Conservation (phyloP, 30 jellyfish, hydroid and myxozoan genomes). For the Hydra vulgaris region DNA sequence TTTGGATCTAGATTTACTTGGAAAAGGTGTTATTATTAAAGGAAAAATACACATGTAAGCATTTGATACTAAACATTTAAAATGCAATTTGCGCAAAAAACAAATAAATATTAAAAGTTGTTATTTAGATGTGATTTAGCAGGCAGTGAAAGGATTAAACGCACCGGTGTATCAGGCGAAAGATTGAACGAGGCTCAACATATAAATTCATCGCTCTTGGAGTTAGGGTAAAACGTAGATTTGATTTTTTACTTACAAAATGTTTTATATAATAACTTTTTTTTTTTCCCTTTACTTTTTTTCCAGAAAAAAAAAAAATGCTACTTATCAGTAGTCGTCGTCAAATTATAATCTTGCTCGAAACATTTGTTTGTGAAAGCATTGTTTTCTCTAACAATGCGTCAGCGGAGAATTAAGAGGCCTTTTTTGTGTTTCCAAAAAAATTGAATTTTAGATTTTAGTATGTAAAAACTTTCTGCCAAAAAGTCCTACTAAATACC, state of each 20-base stretch:
- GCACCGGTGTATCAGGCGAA: constrained; percentile 88
- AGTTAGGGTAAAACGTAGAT: constrained; percentile 92
- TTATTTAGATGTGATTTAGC: constrained; percentile 88
- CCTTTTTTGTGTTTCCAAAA: no score
- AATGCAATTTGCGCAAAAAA: background rate
- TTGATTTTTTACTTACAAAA: constrained; percentile 1
- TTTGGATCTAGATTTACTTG: constrained; percentile 55
- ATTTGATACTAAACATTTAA: background rate
- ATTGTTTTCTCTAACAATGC: no score
- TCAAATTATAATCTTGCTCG: no score
- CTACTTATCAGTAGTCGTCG: background rate
- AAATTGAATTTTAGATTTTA: background rate
- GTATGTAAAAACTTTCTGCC: no score
- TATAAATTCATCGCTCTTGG: constrained; percentile 88
- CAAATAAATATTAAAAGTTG: background rate
- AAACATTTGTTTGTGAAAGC: no score
- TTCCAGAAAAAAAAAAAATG: background rate
- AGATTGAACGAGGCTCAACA: constrained; percentile 89
- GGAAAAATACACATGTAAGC: constrained; percentile 95
- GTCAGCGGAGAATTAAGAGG: no score
- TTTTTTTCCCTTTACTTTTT: background rate
- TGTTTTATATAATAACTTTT: background rate
- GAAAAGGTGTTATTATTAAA: constrained; percentile 72
- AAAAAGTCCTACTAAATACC: no score
- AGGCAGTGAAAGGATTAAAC: constrained; percentile 95